A percentile compares a stretch with the other conserved stretches of the same genome.
phyloP scores from a whole-genome alignment of 2,888 invertebrate species.

The Griposia aprilina region DNA sequence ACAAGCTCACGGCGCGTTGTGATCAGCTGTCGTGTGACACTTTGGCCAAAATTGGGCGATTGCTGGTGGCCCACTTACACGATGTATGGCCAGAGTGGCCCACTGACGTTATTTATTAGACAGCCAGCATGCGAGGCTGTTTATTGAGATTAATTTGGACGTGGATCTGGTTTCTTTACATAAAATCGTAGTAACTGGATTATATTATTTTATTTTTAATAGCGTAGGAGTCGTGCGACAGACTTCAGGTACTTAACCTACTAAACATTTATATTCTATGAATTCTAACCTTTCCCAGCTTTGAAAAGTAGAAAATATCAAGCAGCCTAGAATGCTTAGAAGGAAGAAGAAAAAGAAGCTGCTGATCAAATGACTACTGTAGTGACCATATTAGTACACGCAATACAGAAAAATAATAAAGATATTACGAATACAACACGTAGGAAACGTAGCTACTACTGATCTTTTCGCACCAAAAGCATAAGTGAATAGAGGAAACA shows the following conservation, averaged over 20 bases:
- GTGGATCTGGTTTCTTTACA: conserved; percentile 34
- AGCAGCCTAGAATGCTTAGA: background rate
- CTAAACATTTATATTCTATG: background rate
- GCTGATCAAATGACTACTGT: background rate
- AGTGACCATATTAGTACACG: background rate
- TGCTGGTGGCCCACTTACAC: conserved; percentile 60
- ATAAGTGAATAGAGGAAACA: conserved; percentile 29
- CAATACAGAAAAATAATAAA: conserved; percentile 5
- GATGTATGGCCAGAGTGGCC: conserved; percentile 56
- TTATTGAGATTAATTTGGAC: conserved; percentile 55
- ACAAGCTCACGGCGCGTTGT: conserved; percentile 42
- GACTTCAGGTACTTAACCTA: background rate
- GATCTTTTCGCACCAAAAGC: conserved; percentile 8
- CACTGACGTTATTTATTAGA: conserved; percentile 61
- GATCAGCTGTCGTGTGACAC: conserved; percentile 66
- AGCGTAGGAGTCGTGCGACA: conserved; percentile 1
- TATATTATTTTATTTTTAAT: conserved; percentile 23
- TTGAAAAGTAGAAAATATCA: background rate
- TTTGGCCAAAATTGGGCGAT: conserved; percentile 58
- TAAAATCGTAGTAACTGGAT: conserved; percentile 32
- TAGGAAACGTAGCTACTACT: background rate
- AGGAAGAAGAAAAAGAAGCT: background rate
- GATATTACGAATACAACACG: background rate
- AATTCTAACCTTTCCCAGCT: background rate
- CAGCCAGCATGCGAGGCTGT: conserved; percentile 23